These are phyloP conservation scores for Poecilobothrus nobilitatus DNA, from an alignment of 2,888 invertebrate species.

Conservation along the genomic window DNA sequence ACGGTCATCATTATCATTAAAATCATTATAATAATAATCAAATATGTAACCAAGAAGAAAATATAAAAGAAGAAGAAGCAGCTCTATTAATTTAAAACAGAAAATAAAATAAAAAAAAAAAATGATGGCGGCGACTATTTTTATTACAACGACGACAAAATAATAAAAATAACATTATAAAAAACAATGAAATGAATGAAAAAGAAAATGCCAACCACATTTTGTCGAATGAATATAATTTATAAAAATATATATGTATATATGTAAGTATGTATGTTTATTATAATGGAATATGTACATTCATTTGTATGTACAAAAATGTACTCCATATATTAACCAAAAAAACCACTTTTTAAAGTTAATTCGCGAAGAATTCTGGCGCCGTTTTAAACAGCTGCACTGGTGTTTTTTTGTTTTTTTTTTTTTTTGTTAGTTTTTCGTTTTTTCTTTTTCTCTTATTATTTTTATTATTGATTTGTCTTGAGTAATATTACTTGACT, in stretches of 20 bases:
- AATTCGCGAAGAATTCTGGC: slow-evolving; percentile 48
- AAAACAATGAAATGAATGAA: neutral
- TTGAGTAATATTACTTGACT: slow-evolving; percentile 6
- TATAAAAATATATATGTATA: too few relatives aligned
- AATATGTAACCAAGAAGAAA: neutral
- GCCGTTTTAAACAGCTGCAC: slow-evolving; percentile 47
- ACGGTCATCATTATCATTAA: neutral
- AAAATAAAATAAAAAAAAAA: neutral
- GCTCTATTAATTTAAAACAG: neutral
- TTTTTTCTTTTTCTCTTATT: too few relatives aligned
- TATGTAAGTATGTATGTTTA: neutral
- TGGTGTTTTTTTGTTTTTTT: slow-evolving; percentile 16
- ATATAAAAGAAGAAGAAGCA: neutral
- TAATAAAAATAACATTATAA: neutral
- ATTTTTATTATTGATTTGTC: neutral
- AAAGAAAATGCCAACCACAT: neutral
- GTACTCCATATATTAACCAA: slow-evolving; percentile 12
- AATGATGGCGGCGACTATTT: neutral
- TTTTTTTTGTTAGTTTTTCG: too few relatives aligned
- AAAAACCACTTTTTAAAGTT: slow-evolving; percentile 32
- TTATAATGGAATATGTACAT: neutral
- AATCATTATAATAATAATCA: neutral
- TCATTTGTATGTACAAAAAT: neutral
- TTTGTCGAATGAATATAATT: neutral
- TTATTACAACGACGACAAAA: slow-evolving; percentile 6